Conservation (phyloP, 2,113 vertebrate genomes). For the Hyperoodon ampullatus region DNA sequence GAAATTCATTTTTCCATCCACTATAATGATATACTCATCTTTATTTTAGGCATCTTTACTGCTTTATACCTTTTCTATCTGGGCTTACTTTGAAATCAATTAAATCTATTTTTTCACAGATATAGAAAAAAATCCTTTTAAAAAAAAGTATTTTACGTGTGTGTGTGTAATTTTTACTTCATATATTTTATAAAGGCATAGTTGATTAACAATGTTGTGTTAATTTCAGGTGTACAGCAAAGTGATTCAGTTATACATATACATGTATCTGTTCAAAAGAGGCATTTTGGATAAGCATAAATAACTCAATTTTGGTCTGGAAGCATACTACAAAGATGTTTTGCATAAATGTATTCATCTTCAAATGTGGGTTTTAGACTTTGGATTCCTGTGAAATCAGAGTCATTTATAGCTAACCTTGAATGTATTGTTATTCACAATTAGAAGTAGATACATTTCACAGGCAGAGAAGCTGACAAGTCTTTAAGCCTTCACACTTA, state of each 20-base stretch:
- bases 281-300: slow-evolving; percentile 16
- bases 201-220: background rate
- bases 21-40: background rate
- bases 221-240: background rate
- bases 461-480: slow-evolving; percentile 79
- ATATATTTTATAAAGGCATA: background rate
- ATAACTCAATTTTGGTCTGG: slow-evolving; percentile 41
- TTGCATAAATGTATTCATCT: slow-evolving; percentile 43
- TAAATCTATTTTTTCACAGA: slow-evolving; percentile 40
- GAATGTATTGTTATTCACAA: slow-evolving; percentile 78
- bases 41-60: background rate
- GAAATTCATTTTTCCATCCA: background rate
- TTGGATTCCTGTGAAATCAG: slow-evolving; percentile 54
- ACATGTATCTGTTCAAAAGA: background rate
- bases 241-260: background rate
- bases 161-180: background rate
- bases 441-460: slow-evolving; percentile 80
- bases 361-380: slow-evolving; percentile 47
- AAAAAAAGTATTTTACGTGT: background rate
- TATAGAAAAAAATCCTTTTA: background rate
- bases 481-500: slow-evolving; percentile 82
- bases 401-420: slow-evolving; percentile 76
- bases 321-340: slow-evolving; percentile 34
- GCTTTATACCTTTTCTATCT: background rate
- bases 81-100: slow-evolving; percentile 47